phyloP scores from a whole-genome alignment of 2,113 vertebrate genomes.

The Probosciger aterrimus region DNA sequence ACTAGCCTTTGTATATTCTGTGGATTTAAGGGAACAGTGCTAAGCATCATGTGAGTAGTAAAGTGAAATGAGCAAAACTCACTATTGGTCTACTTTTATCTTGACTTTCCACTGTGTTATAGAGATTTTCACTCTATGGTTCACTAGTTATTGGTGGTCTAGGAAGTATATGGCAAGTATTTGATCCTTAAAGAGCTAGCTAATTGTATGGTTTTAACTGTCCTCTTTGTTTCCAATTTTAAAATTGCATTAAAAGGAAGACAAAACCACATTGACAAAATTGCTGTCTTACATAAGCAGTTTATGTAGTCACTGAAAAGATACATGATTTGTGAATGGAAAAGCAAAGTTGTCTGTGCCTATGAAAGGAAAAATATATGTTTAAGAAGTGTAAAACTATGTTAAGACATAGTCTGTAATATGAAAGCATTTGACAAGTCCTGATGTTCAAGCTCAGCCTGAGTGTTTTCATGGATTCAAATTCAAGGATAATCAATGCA shows the following conservation, averaged over 20 bases:
- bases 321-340: neutral
- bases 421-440: neutral
- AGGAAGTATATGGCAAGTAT: neutral
- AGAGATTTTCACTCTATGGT: neutral
- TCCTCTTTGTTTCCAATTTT: neutral
- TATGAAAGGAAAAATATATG: neutral
- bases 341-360: neutral
- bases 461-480: neutral
- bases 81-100: neutral
- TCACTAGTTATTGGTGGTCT: neutral
- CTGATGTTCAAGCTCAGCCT: neutral
- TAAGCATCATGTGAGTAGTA: neutral
- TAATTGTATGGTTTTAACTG: neutral
- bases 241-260: neutral
- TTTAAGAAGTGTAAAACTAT: neutral
- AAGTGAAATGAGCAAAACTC: neutral
- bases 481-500: neutral
- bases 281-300: neutral
- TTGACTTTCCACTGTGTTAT: neutral
- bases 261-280: neutral
- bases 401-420: neutral
- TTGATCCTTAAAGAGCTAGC: neutral
- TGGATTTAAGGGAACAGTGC: neutral
- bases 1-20: neutral
- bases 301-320: neutral